phyloP scores from a whole-genome alignment of 2,888 invertebrate genomes.

The Sinodicranocentrus sp. region DNA sequence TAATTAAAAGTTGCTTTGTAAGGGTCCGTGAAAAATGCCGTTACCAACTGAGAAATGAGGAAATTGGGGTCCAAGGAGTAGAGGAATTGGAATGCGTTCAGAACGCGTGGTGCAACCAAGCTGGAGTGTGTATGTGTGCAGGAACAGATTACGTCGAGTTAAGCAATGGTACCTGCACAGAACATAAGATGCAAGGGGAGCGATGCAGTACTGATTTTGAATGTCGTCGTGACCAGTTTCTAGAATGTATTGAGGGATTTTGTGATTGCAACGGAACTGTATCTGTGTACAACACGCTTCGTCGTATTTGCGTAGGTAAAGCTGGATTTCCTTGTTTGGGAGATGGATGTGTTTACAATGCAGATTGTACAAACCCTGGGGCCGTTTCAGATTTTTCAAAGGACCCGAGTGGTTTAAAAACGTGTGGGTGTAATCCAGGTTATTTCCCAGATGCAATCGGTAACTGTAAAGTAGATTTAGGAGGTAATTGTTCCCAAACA shows the following conservation, averaged over 20 bases:
- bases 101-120: constrained; percentile 49
- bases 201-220: constrained; percentile 36
- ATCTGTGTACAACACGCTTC: constrained; percentile 36
- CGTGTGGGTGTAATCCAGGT: constrained; percentile 39
- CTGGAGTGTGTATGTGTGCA: constrained; percentile 43
- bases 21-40: constrained; percentile 50
- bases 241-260: constrained; percentile 17
- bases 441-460: constrained; percentile 29
- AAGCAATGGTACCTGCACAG: constrained; percentile 54
- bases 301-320: constrained; percentile 51
- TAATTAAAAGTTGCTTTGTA: constrained; percentile 33
- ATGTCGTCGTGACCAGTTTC: constrained; percentile 40
- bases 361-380: constrained; percentile 34
- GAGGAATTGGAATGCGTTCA: constrained; percentile 51
- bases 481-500: constrained; percentile 32
- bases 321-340: constrained; percentile 43
- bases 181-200: no score
- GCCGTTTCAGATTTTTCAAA: constrained; percentile 17
- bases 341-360: constrained; percentile 48
- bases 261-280: constrained; percentile 46
- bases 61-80: neutral
- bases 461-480: constrained; percentile 38
- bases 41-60: constrained; percentile 6
- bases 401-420: neutral
- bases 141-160: constrained; percentile 34